phyloP scores from a whole-genome alignment of 2,797 vertebrate species.

The Sciurus carolinensis region DNA sequence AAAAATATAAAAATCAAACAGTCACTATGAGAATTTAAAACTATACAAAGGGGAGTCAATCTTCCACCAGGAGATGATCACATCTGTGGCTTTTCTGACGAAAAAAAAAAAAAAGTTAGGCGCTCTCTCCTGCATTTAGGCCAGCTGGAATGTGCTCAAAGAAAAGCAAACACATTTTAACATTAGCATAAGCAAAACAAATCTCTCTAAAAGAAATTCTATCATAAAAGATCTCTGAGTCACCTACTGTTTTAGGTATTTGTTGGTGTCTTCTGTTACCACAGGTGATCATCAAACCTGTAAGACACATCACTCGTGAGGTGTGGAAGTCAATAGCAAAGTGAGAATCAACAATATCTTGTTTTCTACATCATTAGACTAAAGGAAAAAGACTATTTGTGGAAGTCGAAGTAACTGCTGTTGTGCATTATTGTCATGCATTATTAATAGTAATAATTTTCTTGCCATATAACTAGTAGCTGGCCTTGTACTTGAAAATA shows the following conservation, averaged over 20 bases:
- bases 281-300: not conserved
- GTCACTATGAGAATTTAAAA: slow-evolving; percentile 47
- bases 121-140: slow-evolving; percentile 1
- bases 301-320: not conserved
- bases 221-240: not conserved
- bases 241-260: not conserved
- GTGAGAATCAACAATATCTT: slow-evolving; percentile 7
- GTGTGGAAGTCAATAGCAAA: slow-evolving; percentile 5
- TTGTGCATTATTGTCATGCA: slow-evolving; percentile 34
- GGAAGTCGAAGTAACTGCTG: not conserved
- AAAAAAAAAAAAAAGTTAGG: not conserved
- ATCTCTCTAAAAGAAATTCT: not conserved
- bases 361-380: slow-evolving; percentile 55
- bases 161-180: slow-evolving; percentile 45
- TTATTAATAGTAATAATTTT: slow-evolving; percentile 76
- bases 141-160: not conserved
- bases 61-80: slow-evolving; percentile 49
- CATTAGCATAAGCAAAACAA: slow-evolving; percentile 59
- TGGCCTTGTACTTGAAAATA: slow-evolving; percentile 54
- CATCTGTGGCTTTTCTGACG: not conserved
- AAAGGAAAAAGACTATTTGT: slow-evolving; percentile 38
- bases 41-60: slow-evolving; percentile 22
- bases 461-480: not conserved
- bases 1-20: slow-evolving; percentile 50
- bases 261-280: not conserved